Evolutionary conservation across 1,140 invertebrate species (phyloP).

Genomic region (Drosophila paulistorum): DNA sequence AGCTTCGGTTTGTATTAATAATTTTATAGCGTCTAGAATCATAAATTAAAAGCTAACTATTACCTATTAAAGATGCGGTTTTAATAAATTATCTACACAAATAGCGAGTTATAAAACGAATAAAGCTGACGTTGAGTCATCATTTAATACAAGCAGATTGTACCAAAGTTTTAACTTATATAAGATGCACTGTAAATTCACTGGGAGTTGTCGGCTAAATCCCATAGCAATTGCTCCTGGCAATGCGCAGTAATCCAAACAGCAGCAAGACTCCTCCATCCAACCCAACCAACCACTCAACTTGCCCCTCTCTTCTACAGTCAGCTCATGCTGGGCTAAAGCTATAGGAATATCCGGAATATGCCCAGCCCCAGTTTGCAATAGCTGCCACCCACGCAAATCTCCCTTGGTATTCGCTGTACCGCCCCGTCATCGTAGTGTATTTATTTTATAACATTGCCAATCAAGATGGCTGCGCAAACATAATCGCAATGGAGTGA

Average conservation of each 20-base stretch:
- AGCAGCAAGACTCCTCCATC: not conserved
- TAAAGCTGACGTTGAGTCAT: no score
- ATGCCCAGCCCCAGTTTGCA: conserved; percentile 5
- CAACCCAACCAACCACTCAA: conserved; percentile 37
- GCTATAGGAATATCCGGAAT: conserved; percentile 60
- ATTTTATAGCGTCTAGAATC: no score
- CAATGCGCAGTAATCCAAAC: conserved; percentile 72
- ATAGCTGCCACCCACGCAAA: not conserved
- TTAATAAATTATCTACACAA: no score
- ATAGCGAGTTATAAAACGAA: no score
- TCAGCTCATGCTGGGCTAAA: conserved; percentile 17
- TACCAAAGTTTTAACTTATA: not conserved
- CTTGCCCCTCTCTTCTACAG: not conserved
- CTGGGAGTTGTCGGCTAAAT: conserved; percentile 48
- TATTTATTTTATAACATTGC: conserved; percentile 83
- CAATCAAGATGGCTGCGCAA: conserved; percentile 70
- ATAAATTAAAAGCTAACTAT: no score
- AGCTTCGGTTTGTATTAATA: no score
- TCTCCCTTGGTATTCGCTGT: not conserved
- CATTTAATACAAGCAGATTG: not conserved
- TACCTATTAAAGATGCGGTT: no score
- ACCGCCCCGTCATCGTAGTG: conserved; percentile 52
- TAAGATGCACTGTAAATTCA: conserved; percentile 18
- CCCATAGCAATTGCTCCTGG: conserved; percentile 75
- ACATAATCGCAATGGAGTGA: conserved; percentile 74